Base-by-base conservation (phyloP, 2,888 invertebrate species). In the Cacoxenus indagator region DNA sequence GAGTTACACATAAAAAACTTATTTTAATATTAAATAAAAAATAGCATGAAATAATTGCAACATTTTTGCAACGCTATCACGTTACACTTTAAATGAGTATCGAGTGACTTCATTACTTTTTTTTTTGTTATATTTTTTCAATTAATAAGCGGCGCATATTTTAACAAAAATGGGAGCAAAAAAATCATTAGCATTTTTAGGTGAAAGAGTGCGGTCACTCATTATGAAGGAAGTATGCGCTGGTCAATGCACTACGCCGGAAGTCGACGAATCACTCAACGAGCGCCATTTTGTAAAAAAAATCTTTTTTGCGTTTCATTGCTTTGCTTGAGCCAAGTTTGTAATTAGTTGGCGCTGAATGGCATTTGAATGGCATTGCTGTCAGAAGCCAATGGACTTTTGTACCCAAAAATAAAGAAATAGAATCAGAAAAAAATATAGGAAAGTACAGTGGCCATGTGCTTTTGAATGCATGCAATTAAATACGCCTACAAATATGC, bases 401-500 rank as follows among this genome's bases (percentile, higher is more conserved):
- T 19, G 24, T 11, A 22, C 19, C 19, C 0, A 48, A 48, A 48
- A n/a, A 43, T n/a, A 43, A 43, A 43, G n/a, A n/a, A n/a, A n/a
- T n/a, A n/a, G n/a, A n/a, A 43, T 43, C 1, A n/a, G 2, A 43
- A 8, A 5, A 1, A 1, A 43, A 43, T n/a, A 43, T n/a, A 43
- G 11, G 45, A 11, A 51, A 51, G n/a, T 22, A 51, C n/a, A 22
- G 17, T 29, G n/a, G 57, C 19, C 57, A 57, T 57, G 57, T 26
- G 57, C 57, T 57, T 57, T 29, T 57, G 57, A 29, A n/a, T 17
- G 26, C 17, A 3, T 19, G 51, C 19, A 51, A 9, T 51, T 19
- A 51, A 17, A 57, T n/a, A 19, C 59, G 59, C 57, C 57, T 57
- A 17, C n/a, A 17, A 29, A 29, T 57, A 57, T 29, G 31, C 59